A percentile compares a stretch with the other conserved stretches of the same genome.
Conservation (phyloP, 1,140 invertebrate species). For the Drosophila lacteicornis region DNA sequence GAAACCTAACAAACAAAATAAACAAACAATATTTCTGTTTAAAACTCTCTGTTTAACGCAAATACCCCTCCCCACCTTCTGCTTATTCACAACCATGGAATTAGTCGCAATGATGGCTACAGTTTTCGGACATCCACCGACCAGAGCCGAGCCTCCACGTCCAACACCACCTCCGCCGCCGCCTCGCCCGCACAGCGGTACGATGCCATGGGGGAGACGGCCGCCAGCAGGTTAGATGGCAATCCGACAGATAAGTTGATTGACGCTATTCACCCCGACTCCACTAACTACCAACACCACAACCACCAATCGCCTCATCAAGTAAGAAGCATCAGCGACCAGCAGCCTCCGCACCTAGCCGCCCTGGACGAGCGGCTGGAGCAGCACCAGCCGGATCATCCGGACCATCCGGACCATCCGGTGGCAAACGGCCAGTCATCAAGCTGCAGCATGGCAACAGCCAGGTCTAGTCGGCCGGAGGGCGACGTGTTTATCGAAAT, state of each 20-base stretch:
- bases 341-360: conserved; percentile 1
- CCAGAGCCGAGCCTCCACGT: conserved; percentile 86
- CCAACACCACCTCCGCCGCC: background rate
- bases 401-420: conserved; percentile 1
- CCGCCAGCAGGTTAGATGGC: conserved; percentile 88
- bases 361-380: conserved; percentile 23
- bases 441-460: conserved; percentile 38
- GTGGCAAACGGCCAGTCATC: conserved; percentile 36
- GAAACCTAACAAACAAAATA: conserved; percentile 73
- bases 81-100: conserved; percentile 82
- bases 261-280: conserved; percentile 56
- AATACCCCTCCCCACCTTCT: conserved; percentile 65
- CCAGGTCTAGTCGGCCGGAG: conserved; percentile 47
- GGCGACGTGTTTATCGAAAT: conserved; percentile 48
- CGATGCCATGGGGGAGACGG: conserved; percentile 95
- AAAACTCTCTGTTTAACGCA: conserved; percentile 64
- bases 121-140: conserved; percentile 93
- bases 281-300: conserved; percentile 44
- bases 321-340: conserved; percentile 45
- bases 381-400: conserved; percentile 1
- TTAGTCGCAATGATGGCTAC: conserved; percentile 95
- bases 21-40: conserved; percentile 52
- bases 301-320: conserved; percentile 59
- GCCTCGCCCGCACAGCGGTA: conserved; percentile 87
- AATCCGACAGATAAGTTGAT: conserved; percentile 81